Conservation (phyloP, 2,888 invertebrate genomes). For the Allolobophora icterica region DNA sequence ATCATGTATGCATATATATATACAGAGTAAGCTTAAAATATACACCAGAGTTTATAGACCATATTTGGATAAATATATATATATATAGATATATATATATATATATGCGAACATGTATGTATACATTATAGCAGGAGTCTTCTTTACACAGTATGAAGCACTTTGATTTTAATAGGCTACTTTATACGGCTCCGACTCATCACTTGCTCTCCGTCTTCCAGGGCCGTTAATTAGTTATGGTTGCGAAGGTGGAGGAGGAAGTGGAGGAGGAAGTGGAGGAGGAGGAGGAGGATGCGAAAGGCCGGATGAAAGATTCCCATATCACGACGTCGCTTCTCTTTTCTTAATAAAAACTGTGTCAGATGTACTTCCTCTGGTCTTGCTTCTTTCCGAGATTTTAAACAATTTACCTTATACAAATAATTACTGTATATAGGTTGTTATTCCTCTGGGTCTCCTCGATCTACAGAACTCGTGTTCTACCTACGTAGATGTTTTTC, state of each 20-base stretch:
- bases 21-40: neutral
- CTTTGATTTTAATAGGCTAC: conserved; percentile 1
- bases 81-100: neutral
- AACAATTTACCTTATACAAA: neutral
- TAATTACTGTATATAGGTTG: neutral
- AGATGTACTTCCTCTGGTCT: neutral
- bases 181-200: neutral
- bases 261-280: too few relatives aligned
- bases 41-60: neutral
- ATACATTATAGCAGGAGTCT: neutral
- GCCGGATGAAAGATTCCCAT: neutral
- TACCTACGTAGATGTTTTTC: too few relatives aligned
- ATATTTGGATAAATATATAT: neutral
- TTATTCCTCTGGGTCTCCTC: neutral
- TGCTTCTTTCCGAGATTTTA: neutral
- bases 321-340: neutral
- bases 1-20: too few relatives aligned
- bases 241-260: neutral
- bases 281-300: neutral
- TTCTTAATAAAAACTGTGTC: neutral
- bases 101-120: neutral
- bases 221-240: neutral
- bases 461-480: too few relatives aligned
- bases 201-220: neutral
- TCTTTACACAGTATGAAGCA: neutral